Evolutionary conservation across 1,140 invertebrate genomes (phyloP), one percentile per base, ranked within the genome.

Genomic region (Aphelinus atriplicis): DNA sequence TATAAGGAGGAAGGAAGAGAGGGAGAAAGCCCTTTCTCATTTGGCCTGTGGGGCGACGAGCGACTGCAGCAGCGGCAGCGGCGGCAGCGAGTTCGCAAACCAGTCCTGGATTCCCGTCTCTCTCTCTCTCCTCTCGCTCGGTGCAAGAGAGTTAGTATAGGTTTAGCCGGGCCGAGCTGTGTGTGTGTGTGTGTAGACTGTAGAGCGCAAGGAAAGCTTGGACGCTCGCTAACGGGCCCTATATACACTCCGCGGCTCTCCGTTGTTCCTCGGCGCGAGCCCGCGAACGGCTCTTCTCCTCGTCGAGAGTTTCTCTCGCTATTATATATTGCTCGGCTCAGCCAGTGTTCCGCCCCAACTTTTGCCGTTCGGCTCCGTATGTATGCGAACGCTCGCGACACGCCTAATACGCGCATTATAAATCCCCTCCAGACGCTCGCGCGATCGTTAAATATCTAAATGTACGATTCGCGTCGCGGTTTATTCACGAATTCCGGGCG

Each of bases 71-170:
- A 53, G 4, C 51, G 51, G 9, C 51, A 53, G 51, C 26, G 26
- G 26, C 26, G 26, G 26, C 26, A 26, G 26, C 26, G 26, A 26
- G 26, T 26, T 26, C 26, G 63, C 48, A 43, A 65, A 65, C 50
- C 63, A 65, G 63, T 65, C 63, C 61, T 63, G 61, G 63, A 50
- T 65, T 65, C 50, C 10, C 50, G 1, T 47, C 42, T 51, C 63
- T 53, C 47, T 65, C 51, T 53, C 51, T 53, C 51, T 53, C 51
- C 51, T 53, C 51, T 53, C 51, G 4, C 51, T 53, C 9, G 4
- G 51, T 4, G 51, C 51, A 6, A 6, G 26, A 26, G 26, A 26
- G 26, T 26, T 26, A 26, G 26, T 26, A 26, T 26, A 26, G 26
- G 26, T 26, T 26, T 26, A 26, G 26, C 26, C 26, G 26, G 26